Conservation (phyloP, 2,113 vertebrate species). For the Petrocephalus zakoni region DNA sequence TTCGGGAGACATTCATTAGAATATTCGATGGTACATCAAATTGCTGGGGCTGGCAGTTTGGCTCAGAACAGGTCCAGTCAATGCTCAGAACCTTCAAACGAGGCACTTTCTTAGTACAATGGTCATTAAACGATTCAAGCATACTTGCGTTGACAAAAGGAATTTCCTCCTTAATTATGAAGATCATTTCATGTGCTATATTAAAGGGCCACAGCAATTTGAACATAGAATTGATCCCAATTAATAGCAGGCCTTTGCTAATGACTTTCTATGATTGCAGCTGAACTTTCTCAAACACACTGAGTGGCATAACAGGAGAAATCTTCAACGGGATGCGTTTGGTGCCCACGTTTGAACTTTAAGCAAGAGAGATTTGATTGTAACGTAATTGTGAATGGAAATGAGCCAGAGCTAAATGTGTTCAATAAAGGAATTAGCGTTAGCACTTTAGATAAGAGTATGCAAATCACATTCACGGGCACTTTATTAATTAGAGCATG, state of each 20-base stretch:
- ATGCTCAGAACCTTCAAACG: background rate
- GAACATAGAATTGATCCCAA: constrained; percentile 26
- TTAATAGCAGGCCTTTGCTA: constrained; percentile 31
- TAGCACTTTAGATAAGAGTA: constrained; percentile 16
- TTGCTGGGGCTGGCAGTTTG: background rate
- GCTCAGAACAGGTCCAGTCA: background rate
- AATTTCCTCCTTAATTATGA: constrained; percentile 24
- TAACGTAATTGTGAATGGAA: constrained; percentile 16
- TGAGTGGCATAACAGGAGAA: background rate
- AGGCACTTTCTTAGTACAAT: constrained; percentile 1
- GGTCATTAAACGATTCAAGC: constrained; percentile 18
- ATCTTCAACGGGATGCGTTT: constrained; percentile 10
- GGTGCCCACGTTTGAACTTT: constrained; percentile 27
- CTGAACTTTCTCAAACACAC: constrained; percentile 16
- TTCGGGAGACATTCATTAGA: background rate
- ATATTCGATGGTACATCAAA: background rate
- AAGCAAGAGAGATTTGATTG: constrained; percentile 8
- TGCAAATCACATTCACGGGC: constrained; percentile 31
- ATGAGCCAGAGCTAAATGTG: constrained; percentile 22
- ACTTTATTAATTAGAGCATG: constrained; percentile 26
- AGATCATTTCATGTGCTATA: constrained; percentile 25
- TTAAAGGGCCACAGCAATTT: constrained; percentile 26
- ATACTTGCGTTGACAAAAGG: constrained; percentile 12
- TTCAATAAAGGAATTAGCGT: constrained; percentile 32
- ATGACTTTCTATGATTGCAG: constrained; percentile 22